A percentile compares a stretch with the other conserved stretches of the same genome.
phyloP scores from a whole-genome alignment of 2,113 vertebrate species.

The Thomomys bottae region DNA sequence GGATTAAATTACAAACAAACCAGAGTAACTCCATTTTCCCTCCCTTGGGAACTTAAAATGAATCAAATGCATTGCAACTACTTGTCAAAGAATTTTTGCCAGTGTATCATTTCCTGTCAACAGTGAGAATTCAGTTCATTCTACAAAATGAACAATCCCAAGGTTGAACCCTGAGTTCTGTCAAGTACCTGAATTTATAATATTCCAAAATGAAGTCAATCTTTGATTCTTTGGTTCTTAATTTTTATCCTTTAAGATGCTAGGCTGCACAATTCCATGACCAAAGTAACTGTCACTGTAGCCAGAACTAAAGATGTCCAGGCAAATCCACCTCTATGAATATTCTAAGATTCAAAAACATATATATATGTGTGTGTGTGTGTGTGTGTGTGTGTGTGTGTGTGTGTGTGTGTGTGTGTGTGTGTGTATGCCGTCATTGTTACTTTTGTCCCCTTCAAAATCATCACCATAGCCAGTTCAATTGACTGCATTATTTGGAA shows the following conservation, averaged over 20 bases:
- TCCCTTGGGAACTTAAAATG: background rate
- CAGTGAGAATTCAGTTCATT: background rate
- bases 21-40: background rate
- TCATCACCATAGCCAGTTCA: background rate
- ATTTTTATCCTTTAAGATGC: background rate
- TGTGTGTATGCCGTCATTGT: too few species aligned
- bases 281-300: background rate
- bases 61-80: constrained; percentile 32
- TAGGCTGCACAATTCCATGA: background rate
- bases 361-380: too few species aligned
- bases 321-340: background rate
- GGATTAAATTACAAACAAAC: constrained; percentile 15
- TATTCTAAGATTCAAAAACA: background rate
- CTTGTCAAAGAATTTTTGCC: constrained; percentile 42
- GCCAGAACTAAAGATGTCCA: background rate
- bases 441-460: background rate
- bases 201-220: background rate
- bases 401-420: too few species aligned
- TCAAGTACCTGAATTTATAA: background rate
- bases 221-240: background rate
- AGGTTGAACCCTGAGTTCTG: background rate
- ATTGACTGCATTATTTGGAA: constrained; percentile 16
- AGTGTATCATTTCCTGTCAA: background rate
- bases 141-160: background rate
- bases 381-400: too few species aligned